These are phyloP conservation scores for Hipparchia sbordonii DNA, from an alignment of 2,888 invertebrate genomes.

Conservation along the genomic window DNA sequence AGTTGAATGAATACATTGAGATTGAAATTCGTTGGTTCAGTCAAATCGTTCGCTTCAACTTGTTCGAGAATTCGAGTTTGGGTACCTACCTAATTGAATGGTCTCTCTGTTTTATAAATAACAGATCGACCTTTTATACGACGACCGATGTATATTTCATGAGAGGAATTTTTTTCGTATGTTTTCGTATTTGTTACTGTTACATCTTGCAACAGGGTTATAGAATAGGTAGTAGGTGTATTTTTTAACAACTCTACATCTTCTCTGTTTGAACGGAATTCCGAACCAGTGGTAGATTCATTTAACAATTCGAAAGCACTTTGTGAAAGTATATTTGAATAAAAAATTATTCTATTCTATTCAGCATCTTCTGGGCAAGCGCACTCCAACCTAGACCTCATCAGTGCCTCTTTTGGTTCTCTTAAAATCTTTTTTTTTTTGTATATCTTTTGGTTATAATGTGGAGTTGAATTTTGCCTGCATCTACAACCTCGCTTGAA, in stretches of 20 bases:
- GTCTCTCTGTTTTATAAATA: constrained; percentile 20
- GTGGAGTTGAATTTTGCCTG: not conserved
- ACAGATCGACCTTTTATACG: constrained; percentile 3
- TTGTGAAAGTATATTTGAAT: too few species aligned
- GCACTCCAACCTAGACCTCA: too few species aligned
- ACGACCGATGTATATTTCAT: not conserved
- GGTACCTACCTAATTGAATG: constrained; percentile 16
- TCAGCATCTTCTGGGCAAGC: too few species aligned
- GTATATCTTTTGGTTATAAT: not conserved
- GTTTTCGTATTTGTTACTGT: not conserved
- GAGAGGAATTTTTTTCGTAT: not conserved
- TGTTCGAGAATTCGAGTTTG: not conserved
- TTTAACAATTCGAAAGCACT: too few species aligned
- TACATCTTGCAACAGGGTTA: not conserved
- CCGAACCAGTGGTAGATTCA: too few species aligned
- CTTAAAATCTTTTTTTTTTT: too few species aligned
- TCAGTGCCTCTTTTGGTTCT: too few species aligned
- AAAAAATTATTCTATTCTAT: too few species aligned
- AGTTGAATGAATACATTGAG: constrained; percentile 8
- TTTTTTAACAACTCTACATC: too few species aligned
- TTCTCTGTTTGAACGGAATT: too few species aligned
- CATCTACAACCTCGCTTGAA: not conserved
- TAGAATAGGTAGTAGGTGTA: too few species aligned
- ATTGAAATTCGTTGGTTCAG: constrained; percentile 7
- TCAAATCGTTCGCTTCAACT: constrained; percentile 1